Percentiles rank a stretch among this genome's conserved stretches.
Conservation (phyloP, 2,888 invertebrate species). For the Agrochola macilenta region DNA sequence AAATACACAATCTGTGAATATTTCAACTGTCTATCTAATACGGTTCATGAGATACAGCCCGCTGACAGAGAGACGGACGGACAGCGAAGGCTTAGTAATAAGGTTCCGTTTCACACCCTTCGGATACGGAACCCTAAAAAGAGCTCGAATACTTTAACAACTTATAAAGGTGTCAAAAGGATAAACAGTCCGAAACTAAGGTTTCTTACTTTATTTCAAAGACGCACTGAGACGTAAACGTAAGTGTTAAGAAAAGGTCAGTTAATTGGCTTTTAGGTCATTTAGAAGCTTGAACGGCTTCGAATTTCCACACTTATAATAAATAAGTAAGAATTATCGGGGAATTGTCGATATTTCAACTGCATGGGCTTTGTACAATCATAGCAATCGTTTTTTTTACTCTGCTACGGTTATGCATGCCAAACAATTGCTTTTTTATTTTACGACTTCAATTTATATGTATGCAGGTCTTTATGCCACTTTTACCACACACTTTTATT, state of each 20-base stretch:
- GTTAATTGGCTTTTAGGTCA: conserved; percentile 44
- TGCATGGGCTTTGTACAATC: background rate
- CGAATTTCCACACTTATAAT: conserved; percentile 42
- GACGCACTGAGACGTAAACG: conserved; percentile 41
- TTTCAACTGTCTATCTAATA: too few species aligned
- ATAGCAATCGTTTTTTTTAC: too few species aligned
- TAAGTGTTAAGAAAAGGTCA: conserved; percentile 29
- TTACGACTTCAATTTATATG: conserved; percentile 13
- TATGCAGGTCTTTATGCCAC: background rate
- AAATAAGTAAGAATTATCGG: conserved; percentile 12
- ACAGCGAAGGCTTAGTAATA: too few species aligned
- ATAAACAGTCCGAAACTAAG: conserved; percentile 15
- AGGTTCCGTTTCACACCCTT: too few species aligned
- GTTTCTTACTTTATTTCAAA: conserved; percentile 36
- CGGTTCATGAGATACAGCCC: too few species aligned
- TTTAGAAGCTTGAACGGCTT: conserved; percentile 43
- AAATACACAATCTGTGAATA: too few species aligned
- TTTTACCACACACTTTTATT: conserved; percentile 2
- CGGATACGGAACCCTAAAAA: too few species aligned
- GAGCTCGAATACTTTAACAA: background rate
- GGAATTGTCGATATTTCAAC: background rate
- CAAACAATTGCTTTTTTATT: conserved; percentile 11
- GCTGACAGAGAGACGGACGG: too few species aligned
- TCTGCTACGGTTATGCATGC: background rate
- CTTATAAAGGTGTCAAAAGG: conserved; percentile 25